Conservation (phyloP, 37 sponge, comb jelly and placozoan species). For the Agelas oroides region DNA sequence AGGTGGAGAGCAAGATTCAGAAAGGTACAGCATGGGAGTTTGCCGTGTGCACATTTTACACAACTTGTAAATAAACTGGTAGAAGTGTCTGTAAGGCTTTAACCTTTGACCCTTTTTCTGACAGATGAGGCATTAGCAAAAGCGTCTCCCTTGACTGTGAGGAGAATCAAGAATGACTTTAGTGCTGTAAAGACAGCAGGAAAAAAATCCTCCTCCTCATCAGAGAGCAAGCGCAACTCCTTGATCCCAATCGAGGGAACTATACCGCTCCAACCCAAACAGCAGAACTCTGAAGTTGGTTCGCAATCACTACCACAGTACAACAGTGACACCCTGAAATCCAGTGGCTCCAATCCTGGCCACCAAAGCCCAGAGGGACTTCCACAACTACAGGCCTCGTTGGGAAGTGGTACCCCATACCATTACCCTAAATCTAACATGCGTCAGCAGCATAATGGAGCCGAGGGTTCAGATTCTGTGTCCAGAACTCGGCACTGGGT, state of each 20-base stretch:
- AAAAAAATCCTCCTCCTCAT: too few species aligned
- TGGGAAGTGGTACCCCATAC: background rate
- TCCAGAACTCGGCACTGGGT: constrained; percentile 26
- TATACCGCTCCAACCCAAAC: background rate
- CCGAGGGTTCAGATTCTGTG: background rate
- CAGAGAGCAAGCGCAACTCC: constrained; percentile 13
- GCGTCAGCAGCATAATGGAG: background rate
- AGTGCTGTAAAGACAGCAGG: background rate
- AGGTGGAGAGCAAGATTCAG: constrained; percentile 15
- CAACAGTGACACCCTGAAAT: background rate
- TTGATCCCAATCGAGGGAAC: background rate
- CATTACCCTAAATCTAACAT: background rate
- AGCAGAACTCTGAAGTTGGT: background rate
- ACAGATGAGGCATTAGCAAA: constrained; percentile 22
- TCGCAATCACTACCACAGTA: background rate
- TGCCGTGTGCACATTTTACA: background rate
- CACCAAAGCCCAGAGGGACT: background rate
- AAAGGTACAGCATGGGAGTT: constrained; percentile 40
- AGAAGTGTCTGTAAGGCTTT: background rate
- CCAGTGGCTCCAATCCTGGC: too few species aligned
- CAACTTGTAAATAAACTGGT: background rate
- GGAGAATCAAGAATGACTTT: constrained; percentile 33
- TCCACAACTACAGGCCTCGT: background rate
- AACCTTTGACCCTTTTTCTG: too few species aligned
- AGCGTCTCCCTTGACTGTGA: constrained; percentile 20